Percentiles rank a stretch among this genome's conserved stretches.
Evolutionary conservation across 2,888 invertebrate genomes (phyloP).

Genomic region (Polydrusus pterygomalis): DNA sequence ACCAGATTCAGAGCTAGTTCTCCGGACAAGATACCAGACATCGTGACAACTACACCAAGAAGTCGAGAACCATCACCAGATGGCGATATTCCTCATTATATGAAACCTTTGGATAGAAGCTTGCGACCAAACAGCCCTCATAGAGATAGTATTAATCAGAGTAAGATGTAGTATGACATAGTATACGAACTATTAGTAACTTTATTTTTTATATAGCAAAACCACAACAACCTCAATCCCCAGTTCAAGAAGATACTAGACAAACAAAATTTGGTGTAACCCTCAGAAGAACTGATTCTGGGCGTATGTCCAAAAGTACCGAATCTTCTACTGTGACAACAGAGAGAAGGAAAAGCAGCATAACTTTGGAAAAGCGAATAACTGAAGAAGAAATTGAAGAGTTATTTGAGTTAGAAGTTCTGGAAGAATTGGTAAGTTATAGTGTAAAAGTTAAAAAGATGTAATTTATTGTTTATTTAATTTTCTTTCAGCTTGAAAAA

Average conservation of each 20-base stretch:
- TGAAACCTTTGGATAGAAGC: constrained; percentile 66
- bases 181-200: not conserved
- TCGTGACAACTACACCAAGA: constrained; percentile 27
- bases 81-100: constrained; percentile 66
- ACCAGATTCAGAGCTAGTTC: constrained; percentile 51
- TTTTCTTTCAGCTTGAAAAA: constrained; percentile 79
- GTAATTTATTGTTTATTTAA: not conserved
- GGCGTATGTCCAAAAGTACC: constrained; percentile 72
- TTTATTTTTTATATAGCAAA: constrained; percentile 24
- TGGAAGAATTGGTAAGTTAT: constrained; percentile 81
- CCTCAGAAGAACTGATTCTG: constrained; percentile 76
- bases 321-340: constrained; percentile 69
- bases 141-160: constrained; percentile 52
- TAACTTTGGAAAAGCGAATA: constrained; percentile 72
- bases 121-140: constrained; percentile 61
- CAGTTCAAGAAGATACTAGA: constrained; percentile 64
- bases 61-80: constrained; percentile 54
- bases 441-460: not conserved
- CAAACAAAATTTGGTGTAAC: constrained; percentile 81
- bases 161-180: constrained; percentile 17
- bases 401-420: constrained; percentile 80
- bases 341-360: constrained; percentile 71
- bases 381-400: constrained; percentile 80
- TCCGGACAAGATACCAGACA: constrained; percentile 52
- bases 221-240: constrained; percentile 41